phyloP scores from a whole-genome alignment of 1,140 invertebrate species.

The Rhagoletis zephyria region DNA sequence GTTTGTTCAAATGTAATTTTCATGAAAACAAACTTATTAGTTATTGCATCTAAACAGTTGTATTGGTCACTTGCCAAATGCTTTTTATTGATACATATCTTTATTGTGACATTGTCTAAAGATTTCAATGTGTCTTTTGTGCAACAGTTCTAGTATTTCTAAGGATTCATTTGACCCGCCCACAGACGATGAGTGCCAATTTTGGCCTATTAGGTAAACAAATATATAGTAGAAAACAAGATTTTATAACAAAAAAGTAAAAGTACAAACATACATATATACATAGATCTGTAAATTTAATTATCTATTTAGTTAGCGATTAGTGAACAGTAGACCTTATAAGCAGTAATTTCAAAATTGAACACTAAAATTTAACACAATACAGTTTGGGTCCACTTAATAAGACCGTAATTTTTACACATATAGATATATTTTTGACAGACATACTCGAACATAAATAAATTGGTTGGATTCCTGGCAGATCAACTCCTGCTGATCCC shows the following conservation, averaged over 20 bases:
- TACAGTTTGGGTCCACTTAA: neutral
- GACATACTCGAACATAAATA: neutral
- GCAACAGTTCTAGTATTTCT: conserved; percentile 65
- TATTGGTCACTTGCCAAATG: no score
- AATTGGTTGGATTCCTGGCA: neutral
- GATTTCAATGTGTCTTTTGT: conserved; percentile 59
- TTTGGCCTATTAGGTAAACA: conserved; percentile 72
- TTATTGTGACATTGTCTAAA: conserved; percentile 59
- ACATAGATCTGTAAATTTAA: neutral
- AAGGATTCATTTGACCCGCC: conserved; percentile 63
- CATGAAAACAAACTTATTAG: no score
- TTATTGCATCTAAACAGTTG: no score
- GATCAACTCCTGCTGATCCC: neutral
- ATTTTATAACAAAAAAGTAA: neutral
- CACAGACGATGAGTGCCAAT: conserved; percentile 70
- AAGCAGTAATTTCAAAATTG: neutral
- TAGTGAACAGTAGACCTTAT: neutral
- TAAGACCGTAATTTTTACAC: neutral
- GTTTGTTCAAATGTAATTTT: no score
- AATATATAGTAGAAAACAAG: neutral
- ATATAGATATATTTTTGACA: neutral
- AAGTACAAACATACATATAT: neutral
- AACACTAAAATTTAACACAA: neutral
- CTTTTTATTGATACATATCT: neutral
- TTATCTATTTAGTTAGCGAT: neutral